phyloP scores from a whole-genome alignment of 2,113 vertebrate genomes.

The Grallaria varia region DNA sequence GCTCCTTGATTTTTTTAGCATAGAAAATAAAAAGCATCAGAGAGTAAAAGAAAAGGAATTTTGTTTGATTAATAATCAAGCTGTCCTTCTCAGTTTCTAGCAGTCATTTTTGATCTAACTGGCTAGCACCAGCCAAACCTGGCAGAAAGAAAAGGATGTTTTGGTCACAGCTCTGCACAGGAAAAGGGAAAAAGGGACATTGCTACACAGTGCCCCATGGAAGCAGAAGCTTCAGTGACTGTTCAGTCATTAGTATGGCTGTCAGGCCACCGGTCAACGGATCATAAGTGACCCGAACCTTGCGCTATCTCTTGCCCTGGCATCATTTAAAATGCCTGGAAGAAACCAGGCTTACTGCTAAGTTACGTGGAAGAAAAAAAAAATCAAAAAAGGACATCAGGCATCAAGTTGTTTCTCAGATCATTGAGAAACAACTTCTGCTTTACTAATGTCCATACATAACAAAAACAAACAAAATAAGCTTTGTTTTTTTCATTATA shows the following conservation, averaged over 20 bases:
- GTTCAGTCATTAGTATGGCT: not conserved
- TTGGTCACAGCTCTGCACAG: not conserved
- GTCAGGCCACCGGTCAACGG: not conserved
- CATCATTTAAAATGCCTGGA: not conserved
- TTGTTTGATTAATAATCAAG: not conserved
- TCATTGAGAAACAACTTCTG: not conserved
- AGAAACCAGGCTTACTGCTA: not conserved
- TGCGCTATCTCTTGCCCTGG: not conserved
- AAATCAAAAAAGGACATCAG: not conserved
- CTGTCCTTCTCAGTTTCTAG: not conserved
- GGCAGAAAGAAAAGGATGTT: not conserved
- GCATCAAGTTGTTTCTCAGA: too few relatives aligned
- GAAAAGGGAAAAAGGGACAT: not conserved
- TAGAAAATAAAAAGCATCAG: not conserved
- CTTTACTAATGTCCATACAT: not conserved
- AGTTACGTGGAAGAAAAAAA: not conserved
- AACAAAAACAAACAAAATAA: not conserved
- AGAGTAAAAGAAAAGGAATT: not conserved
- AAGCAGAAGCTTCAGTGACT: not conserved
- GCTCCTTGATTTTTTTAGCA: not conserved
- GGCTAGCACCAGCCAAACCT: not conserved
- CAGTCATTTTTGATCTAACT: not conserved
- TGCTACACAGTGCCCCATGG: accelerated
- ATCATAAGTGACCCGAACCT: not conserved
- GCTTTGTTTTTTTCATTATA: not conserved